Evolutionary conservation across 2,888 invertebrate species (phyloP), one percentile per base, ranked within the genome.

Genomic region (Drosophila leonis): DNA sequence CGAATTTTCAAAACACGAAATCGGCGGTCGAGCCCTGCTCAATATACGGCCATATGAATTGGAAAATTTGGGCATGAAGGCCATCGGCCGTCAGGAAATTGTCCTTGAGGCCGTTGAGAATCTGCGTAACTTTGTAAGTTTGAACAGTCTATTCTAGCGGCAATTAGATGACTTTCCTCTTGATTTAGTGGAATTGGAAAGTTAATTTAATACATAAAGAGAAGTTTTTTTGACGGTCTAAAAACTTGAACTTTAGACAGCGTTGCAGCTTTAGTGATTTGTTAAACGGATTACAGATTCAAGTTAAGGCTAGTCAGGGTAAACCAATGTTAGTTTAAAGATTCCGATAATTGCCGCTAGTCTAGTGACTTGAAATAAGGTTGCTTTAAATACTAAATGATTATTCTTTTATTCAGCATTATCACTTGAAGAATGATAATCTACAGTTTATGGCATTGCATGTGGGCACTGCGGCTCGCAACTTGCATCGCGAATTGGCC

Each of bases 81-180:
- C 96, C 91, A 95, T 99, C 74, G 98, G 98, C 12, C 98, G 98
- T 92, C 98, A 98, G 93, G 98, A 98, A 92, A 95, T 98, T 61
- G 95, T 99, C 75, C 94, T 99, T 51, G 98, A 98, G 93, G 98
- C 98, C 56, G 97, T 98, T 15, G 98, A 98, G 88, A 96, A 98
- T 83, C 94, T 99, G 52, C 94, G 97, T 83, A 97, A 97, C 93
- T 97, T 98, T 94, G 97, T 97, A 94, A 95, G 96, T 84, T 1
- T 39, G 13, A 20, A 13, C 9, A 33, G 3, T 27, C n/a, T n/a
- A 31, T 20, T 41, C 13, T n/a, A 39, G 13, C n/a, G 31, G 20
- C 42, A 65, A 18, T 37, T 44, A 18, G 51, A 49, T 3, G 49
- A 48, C 6, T n/a, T 46, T 27, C 0, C 8, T 9, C 24, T 24